Evolutionary conservation across 1,140 invertebrate genomes (phyloP).

Genomic region (Cotesia typhae): DNA sequence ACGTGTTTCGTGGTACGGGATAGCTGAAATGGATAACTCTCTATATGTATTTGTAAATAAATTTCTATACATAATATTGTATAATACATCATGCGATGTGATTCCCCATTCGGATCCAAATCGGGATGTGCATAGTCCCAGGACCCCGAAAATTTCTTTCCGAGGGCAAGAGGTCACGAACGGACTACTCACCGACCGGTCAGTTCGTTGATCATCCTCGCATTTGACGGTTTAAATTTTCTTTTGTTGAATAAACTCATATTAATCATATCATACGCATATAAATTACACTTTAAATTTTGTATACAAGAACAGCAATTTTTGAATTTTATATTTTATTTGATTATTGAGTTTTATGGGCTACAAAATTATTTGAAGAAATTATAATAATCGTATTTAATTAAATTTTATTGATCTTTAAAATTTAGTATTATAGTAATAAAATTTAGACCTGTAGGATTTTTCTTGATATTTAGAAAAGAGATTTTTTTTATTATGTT

Average conservation of each 20-base stretch:
- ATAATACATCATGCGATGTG: not conserved
- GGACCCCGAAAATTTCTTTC: conserved; percentile 39
- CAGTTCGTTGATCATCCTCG: conserved; percentile 35
- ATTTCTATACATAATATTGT: too few species aligned
- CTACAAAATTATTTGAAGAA: too few species aligned
- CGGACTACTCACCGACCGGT: conserved; percentile 46
- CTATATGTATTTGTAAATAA: conserved; percentile 13
- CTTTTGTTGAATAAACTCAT: not conserved
- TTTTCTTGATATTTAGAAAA: too few species aligned
- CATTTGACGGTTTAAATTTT: conserved; percentile 40
- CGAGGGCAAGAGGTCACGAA: conserved; percentile 54
- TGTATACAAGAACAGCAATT: too few species aligned
- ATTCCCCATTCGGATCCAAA: conserved; percentile 15
- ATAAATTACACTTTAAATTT: too few species aligned
- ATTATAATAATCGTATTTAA: too few species aligned
- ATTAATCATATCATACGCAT: not conserved
- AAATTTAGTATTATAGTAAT: too few species aligned
- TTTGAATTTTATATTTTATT: too few species aligned
- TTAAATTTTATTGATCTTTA: too few species aligned
- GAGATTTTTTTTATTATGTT: too few species aligned
- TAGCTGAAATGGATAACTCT: conserved; percentile 38
- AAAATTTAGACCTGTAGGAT: too few species aligned
- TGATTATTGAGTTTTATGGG: too few species aligned
- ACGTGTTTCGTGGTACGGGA: conserved; percentile 57
- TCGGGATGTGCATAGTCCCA: conserved; percentile 39